Percentiles rank a stretch among this genome's conserved stretches.
phyloP scores from a whole-genome alignment of 2,797 vertebrate species.

The Dallia pectoralis region DNA sequence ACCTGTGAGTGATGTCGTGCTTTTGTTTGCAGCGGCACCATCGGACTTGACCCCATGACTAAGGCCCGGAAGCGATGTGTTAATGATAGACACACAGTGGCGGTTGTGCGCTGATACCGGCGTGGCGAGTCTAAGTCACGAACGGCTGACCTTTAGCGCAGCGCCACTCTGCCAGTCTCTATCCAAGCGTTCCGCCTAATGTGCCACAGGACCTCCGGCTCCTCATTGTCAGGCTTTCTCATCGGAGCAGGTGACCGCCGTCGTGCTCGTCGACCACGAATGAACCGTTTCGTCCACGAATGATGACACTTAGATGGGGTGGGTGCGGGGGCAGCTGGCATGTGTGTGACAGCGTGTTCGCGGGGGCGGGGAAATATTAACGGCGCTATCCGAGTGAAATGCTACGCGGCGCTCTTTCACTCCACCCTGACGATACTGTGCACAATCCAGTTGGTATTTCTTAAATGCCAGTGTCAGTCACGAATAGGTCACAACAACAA shows the following conservation, averaged over 20 bases:
- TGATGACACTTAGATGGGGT: constrained; percentile 56
- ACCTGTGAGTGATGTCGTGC: constrained; percentile 59
- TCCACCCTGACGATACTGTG: constrained; percentile 44
- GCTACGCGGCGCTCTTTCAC: constrained; percentile 32
- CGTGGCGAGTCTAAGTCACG: constrained; percentile 40
- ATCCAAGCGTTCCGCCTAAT: constrained; percentile 24
- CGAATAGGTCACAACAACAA: constrained; percentile 77
- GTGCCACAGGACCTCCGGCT: constrained; percentile 31
- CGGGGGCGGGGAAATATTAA: constrained; percentile 56
- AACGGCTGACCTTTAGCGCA: constrained; percentile 57
- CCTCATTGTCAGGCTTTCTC: constrained; percentile 5
- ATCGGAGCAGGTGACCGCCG: constrained; percentile 62
- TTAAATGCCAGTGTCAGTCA: constrained; percentile 78
- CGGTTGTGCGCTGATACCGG: constrained; percentile 49
- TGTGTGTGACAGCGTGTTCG: constrained; percentile 63
- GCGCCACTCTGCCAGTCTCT: constrained; percentile 27
- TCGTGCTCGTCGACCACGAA: constrained; percentile 64
- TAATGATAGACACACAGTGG: constrained; percentile 57
- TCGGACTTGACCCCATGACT: constrained; percentile 64
- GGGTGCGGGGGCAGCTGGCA: too few relatives aligned
- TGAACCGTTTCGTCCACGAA: constrained; percentile 52
- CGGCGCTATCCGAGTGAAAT: constrained; percentile 56
- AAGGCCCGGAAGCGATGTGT: constrained; percentile 58
- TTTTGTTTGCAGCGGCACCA: constrained; percentile 57
- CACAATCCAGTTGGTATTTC: constrained; percentile 70